Evolutionary conservation across 2,888 invertebrate genomes (phyloP).

Genomic region (Romanomermis culicivorax): DNA sequence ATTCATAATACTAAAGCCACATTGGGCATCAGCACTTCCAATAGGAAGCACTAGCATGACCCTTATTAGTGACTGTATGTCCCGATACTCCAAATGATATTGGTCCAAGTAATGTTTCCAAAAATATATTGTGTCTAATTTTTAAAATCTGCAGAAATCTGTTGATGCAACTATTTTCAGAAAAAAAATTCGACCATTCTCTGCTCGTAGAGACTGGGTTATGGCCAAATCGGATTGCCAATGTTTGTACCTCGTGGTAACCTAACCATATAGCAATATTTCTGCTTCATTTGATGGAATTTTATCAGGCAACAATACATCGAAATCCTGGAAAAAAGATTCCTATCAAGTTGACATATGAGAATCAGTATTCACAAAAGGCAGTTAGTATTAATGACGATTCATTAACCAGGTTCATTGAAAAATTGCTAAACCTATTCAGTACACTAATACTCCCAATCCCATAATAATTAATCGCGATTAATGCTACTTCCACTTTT

Average conservation of each 20-base stretch:
- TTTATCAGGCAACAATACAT: neutral
- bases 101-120: neutral
- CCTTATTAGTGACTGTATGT: neutral
- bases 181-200: neutral
- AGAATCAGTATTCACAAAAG: too few species aligned
- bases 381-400: too few species aligned
- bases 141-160: neutral
- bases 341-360: too few species aligned
- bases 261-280: neutral
- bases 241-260: neutral
- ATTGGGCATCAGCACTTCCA: constrained; percentile 5
- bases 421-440: too few species aligned
- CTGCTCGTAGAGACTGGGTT: neutral
- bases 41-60: neutral
- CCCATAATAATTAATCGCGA: too few species aligned
- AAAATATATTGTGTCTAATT: neutral
- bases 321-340: too few species aligned
- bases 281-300: neutral
- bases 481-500: too few species aligned
- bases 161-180: neutral
- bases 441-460: too few species aligned
- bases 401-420: too few species aligned
- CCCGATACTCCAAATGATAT: too few species aligned
- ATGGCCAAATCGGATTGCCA: neutral
- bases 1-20: constrained; percentile 6